Conservation (phyloP, 1,140 invertebrate genomes). For the Stegodyphus dumicola region DNA sequence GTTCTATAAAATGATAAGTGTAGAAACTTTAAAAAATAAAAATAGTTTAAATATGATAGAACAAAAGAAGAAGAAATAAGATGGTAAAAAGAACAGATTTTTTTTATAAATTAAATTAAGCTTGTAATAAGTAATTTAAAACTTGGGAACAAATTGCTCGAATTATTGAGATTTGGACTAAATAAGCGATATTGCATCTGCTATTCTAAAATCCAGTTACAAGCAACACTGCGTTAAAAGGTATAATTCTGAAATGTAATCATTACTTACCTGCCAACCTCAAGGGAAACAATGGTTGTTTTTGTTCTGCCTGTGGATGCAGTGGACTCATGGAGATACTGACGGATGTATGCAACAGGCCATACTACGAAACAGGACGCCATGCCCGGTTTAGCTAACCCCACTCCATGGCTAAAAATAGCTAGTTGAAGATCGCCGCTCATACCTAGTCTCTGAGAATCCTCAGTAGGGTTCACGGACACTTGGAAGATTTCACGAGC, state of each 20-base stretch:
- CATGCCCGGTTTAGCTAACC: constrained; percentile 50
- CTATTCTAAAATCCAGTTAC: too few relatives aligned
- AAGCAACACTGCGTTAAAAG: too few relatives aligned
- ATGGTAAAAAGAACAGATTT: too few relatives aligned
- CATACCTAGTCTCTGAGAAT: constrained; percentile 60
- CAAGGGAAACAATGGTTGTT: constrained; percentile 62
- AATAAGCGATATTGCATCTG: too few relatives aligned
- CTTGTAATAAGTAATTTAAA: background rate
- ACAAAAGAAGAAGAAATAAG: too few relatives aligned
- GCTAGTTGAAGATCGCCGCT: constrained; percentile 58
- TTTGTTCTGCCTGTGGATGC: constrained; percentile 26
- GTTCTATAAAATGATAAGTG: too few relatives aligned
- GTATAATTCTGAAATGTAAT: too few relatives aligned
- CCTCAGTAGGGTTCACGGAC: constrained; percentile 61
- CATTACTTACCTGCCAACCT: constrained; percentile 63
- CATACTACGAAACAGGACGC: constrained; percentile 62
- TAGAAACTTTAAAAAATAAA: too few relatives aligned
- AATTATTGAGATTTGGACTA: too few relatives aligned
- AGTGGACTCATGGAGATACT: constrained; percentile 62
- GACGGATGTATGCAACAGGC: constrained; percentile 63
- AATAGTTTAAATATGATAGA: too few relatives aligned
- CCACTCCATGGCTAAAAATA: constrained; percentile 62
- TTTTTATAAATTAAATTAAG: too few relatives aligned
- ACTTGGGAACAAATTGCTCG: too few relatives aligned
- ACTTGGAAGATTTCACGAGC: constrained; percentile 58